phyloP scores from a whole-genome alignment of 2,113 vertebrate genomes.

The Archocentrus centrarchus region DNA sequence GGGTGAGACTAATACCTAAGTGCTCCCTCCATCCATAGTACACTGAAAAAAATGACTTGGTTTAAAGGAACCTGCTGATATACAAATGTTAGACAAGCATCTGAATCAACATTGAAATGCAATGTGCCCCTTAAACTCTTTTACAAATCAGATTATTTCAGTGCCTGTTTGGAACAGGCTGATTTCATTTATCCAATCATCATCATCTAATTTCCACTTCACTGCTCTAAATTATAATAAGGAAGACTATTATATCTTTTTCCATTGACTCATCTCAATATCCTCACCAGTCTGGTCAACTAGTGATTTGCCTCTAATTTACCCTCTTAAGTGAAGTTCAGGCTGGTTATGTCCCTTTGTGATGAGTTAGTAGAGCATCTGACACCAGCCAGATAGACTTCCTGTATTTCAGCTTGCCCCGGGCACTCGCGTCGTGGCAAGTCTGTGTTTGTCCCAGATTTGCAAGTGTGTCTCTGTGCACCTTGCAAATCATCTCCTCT shows the following conservation, averaged over 20 bases:
- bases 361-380: not conserved
- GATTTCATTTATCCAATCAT: not conserved
- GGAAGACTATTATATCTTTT: not conserved
- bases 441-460: conserved; percentile 3
- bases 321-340: not conserved
- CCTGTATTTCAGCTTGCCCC: not conserved
- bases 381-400: not conserved
- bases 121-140: not conserved
- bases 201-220: conserved; percentile 4
- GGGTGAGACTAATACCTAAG: conserved; percentile 78
- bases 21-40: not conserved
- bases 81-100: not conserved
- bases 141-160: not conserved
- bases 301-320: not conserved
- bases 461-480: not conserved
- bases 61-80: not conserved
- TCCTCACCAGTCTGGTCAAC: not conserved
- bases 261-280: not conserved
- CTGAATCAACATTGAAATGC: not conserved
- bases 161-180: not conserved
- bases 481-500: conserved; percentile 9
- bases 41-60: not conserved
- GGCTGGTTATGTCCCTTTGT: not conserved
- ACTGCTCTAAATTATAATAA: not conserved
- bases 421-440: not conserved